phyloP scores from a whole-genome alignment of 2,113 vertebrate species.

The Raja brachyura region DNA sequence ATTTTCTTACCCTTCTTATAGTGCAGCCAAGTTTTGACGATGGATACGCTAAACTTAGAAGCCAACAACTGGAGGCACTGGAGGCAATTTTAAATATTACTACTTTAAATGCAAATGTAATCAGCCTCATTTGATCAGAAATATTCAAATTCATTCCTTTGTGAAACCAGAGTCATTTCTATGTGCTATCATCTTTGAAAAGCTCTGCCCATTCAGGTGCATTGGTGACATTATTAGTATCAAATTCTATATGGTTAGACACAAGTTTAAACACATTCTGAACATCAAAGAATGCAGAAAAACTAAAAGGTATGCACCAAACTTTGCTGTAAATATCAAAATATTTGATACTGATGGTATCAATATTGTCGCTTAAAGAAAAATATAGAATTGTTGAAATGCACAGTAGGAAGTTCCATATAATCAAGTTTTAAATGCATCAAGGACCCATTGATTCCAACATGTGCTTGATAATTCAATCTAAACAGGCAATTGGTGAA shows the following conservation, averaged over 20 bases:
- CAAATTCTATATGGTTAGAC: not conserved
- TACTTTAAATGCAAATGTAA: constrained; percentile 5
- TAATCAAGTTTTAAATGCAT: not conserved
- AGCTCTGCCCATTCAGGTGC: not conserved
- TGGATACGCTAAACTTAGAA: not conserved
- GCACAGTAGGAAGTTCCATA: not conserved
- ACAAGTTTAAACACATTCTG: not conserved
- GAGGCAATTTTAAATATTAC: not conserved
- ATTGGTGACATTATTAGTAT: not conserved
- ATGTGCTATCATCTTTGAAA: not conserved
- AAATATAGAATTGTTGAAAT: not conserved
- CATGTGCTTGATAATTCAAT: not conserved
- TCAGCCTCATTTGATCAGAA: not conserved
- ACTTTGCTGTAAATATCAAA: not conserved
- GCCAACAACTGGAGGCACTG: not conserved
- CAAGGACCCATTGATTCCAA: not conserved
- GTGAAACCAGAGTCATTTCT: not conserved
- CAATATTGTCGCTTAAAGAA: not conserved
- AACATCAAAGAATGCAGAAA: not conserved
- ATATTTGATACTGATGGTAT: not conserved
- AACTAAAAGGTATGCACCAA: not conserved
- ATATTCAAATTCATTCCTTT: not conserved
- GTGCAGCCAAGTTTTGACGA: not conserved
- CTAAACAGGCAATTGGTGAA: not conserved
- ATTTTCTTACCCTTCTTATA: not conserved